Base-by-base conservation (phyloP, 2,797 vertebrate genomes). In the Ctenopoma kingsleyae region DNA sequence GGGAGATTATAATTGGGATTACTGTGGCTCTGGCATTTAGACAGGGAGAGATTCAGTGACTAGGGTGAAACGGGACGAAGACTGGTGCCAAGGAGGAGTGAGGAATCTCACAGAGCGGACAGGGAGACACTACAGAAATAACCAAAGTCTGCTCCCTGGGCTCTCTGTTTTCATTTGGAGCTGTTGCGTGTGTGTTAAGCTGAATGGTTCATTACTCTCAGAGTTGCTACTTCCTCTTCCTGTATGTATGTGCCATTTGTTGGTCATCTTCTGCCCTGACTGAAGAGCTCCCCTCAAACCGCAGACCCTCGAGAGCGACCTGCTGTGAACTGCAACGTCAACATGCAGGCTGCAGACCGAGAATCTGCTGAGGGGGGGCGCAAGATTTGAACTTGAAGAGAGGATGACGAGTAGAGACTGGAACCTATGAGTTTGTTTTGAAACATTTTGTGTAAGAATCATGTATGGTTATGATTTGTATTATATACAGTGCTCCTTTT, bases 401-500 rank as follows among this genome's bases (percentile, higher is more conserved):
- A 78, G 78, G 85, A 85, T 74, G 86, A 78, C 82, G 75, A 53
- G 52, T 47, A 85, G 54, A 88, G 88, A 89, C 91, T 84, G 87
- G 84, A 90, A 86, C 71, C 58, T 55, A 69, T 38, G 70, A 80
- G 72, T 89, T 88, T 89, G 86, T 91, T 91, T 91, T 89, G 73
- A 76, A 81, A 88, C 82, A 64, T 90, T 90, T 89, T 90, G 87
- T 91, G 89, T 92, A 92, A 87, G 85, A 92, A 93, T 94, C 86
- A 88, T 91, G 89, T 93, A 90, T 91, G 93, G 87, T 92, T 93
- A 92, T 90, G 84, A 91, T 79, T 89, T 93, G 92, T 94, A 93
- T 93, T 91, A 92, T 93, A 92, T 91, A 93, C 91, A 92, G 90
- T 90, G 89, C 89, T 93, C 92, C 91, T 94, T 94, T 93, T 93